Evolutionary conservation across 2,797 vertebrate species (phyloP), one percentile per base, ranked within the genome.

Genomic region (Rhynchotus rufescens): DNA sequence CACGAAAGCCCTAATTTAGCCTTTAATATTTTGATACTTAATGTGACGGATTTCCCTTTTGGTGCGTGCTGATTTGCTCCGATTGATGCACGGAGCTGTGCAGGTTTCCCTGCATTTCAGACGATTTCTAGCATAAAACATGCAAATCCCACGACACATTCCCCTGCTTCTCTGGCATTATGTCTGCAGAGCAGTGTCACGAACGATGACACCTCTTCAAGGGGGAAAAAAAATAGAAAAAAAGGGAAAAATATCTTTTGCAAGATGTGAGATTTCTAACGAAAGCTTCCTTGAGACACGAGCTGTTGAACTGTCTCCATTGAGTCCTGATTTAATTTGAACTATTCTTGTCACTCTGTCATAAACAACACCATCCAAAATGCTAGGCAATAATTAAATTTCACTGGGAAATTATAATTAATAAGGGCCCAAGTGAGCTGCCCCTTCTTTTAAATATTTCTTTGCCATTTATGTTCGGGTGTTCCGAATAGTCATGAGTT

Each of bases 371-470:
- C 36, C 4, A 10, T 54, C 86, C 77, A 80, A 79, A 86, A 92
- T 90, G 75, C 26, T 56, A 75, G 51, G 45, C 40, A 95, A 84
- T 88, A 88, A 91, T 90, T 96, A 82, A 75, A 91, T 95, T 95
- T 95, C 61, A 32, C 65, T 20, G 64, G 76, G 77, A 66, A 92
- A 56, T 93, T 76, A 76, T 94, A 74, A 95, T 95, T 96, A 96
- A 76, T 78, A 87, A 93, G 38, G 49, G 44, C 90, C 51, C 22
- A 74, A 94, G 62, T 40, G 34, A 96, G 66, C 40, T 86, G 87
- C 75, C 51, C 54, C 90, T 95, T 64, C 75, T 38, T 93, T 95
- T 84, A 86, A 95, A 88, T 89, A 92, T 75, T 85, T 90, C 69
- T 84, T 57, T 75, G 84, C 20, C 47, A 88, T 95, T 90, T 83